These are phyloP conservation scores for Nannospalax galili DNA, from an alignment of 2,113 vertebrate species.

Conservation along the genomic window DNA sequence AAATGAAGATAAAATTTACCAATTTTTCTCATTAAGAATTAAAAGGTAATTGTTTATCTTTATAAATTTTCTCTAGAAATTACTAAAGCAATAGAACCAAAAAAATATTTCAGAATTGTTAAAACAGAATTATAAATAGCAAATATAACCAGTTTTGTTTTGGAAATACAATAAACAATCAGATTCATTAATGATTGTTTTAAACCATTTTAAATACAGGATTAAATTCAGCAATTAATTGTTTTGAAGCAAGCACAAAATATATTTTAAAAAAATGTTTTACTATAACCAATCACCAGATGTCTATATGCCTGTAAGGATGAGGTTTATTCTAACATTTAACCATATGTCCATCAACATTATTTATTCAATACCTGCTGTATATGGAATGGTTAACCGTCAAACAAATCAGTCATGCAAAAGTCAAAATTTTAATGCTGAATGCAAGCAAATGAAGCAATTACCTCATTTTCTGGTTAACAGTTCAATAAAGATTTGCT, in stretches of 20 bases:
- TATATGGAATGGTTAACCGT: conserved; percentile 74
- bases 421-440: conserved; percentile 76
- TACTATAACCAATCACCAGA: conserved; percentile 70
- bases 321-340: conserved; percentile 74
- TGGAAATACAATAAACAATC: conserved; percentile 42
- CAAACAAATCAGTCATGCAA: conserved; percentile 76
- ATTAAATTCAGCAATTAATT: conserved; percentile 63
- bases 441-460: conserved; percentile 63
- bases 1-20: conserved; percentile 21
- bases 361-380: conserved; percentile 75
- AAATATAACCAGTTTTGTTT: conserved; percentile 53
- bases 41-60: conserved; percentile 31
- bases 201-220: conserved; percentile 47
- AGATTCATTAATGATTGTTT: conserved; percentile 52
- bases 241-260: conserved; percentile 49
- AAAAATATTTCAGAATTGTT: conserved; percentile 43
- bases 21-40: conserved; percentile 49
- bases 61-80: conserved; percentile 53
- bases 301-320: conserved; percentile 63
- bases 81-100: conserved; percentile 21
- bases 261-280: conserved; percentile 60
- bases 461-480: conserved; percentile 30
- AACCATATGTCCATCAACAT: conserved; percentile 75
- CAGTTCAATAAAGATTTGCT: conserved; percentile 10
- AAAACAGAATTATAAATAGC: conserved; percentile 55